Evolutionary conservation across 2,113 vertebrate species (phyloP).

Genomic region (Cathartes aura): DNA sequence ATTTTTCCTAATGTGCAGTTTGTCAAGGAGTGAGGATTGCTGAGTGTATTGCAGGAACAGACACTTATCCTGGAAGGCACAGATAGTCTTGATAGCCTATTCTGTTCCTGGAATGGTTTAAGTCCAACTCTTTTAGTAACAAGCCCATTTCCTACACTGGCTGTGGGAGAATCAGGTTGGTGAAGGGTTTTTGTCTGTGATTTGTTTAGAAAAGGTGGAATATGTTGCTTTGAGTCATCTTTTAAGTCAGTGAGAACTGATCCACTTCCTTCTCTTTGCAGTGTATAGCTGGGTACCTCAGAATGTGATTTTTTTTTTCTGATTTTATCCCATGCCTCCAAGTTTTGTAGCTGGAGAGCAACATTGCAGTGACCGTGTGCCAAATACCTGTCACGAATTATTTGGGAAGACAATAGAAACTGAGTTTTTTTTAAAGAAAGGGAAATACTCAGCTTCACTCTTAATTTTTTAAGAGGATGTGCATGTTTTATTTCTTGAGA

Average conservation of each 20-base stretch:
- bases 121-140: not conserved
- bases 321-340: not conserved
- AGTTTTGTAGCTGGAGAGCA: not conserved
- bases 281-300: not conserved
- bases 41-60: not conserved
- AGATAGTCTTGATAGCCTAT: not conserved
- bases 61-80: rapidly evolving
- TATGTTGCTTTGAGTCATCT: not conserved
- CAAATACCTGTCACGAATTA: not conserved
- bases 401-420: not conserved
- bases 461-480: not conserved
- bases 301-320: not conserved
- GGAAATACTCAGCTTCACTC: not conserved
- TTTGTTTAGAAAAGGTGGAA: not conserved
- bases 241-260: not conserved
- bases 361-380: not conserved
- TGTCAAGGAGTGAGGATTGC: not conserved
- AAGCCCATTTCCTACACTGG: not conserved
- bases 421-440: not conserved
- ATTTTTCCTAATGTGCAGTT: not conserved
- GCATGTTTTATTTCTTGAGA: not conserved
- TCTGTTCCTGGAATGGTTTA: not conserved
- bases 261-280: not conserved
- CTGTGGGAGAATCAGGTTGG: not conserved
- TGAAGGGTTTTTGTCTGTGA: not conserved